Percentiles rank a stretch among this genome's conserved stretches.
These are phyloP conservation scores for Conops quadrifasciatus DNA, from an alignment of 2,888 invertebrate species.

Conservation along the genomic window DNA sequence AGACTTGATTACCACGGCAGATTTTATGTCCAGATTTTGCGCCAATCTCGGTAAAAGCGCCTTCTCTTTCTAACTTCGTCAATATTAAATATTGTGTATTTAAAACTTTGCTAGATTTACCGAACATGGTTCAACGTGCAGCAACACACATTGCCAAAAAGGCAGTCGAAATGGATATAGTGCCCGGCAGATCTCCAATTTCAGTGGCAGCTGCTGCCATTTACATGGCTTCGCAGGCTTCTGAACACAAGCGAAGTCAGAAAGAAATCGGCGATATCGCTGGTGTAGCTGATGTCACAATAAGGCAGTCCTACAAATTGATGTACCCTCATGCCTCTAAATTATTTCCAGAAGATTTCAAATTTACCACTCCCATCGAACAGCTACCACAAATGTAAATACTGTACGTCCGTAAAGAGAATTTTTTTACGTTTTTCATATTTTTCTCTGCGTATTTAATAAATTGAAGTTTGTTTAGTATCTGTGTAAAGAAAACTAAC, in stretches of 20 bases:
- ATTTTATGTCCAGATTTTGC: slow-evolving; percentile 99
- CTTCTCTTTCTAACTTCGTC: background rate
- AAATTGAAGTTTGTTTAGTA: too few relatives aligned
- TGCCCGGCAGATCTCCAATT: slow-evolving; percentile 97
- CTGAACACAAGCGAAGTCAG: slow-evolving; percentile 93
- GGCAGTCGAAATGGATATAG: slow-evolving; percentile 96
- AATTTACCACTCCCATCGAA: slow-evolving; percentile 93
- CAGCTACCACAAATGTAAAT: slow-evolving; percentile 85
- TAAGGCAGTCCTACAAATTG: slow-evolving; percentile 94
- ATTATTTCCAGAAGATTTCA: slow-evolving; percentile 96
- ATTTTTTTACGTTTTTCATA: too few relatives aligned
- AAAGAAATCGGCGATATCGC: slow-evolving; percentile 99
- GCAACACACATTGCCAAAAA: slow-evolving; percentile 97
- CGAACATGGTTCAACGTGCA: slow-evolving; percentile 89
- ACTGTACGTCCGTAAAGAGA: background rate
- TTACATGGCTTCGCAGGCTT: slow-evolving; percentile 99
- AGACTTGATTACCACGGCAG: slow-evolving; percentile 96
- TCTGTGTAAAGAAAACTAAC: too few relatives aligned
- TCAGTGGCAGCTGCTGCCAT: slow-evolving; percentile 99
- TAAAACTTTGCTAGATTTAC: slow-evolving; percentile 66
- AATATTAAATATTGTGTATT: background rate
- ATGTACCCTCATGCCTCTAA: slow-evolving; percentile 94
- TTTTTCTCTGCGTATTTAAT: too few relatives aligned
- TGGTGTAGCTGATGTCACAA: slow-evolving; percentile 98
- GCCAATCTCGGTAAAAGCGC: slow-evolving; percentile 78